Conservation (phyloP, 2,113 vertebrate species). For the Galeopterus variegatus region DNA sequence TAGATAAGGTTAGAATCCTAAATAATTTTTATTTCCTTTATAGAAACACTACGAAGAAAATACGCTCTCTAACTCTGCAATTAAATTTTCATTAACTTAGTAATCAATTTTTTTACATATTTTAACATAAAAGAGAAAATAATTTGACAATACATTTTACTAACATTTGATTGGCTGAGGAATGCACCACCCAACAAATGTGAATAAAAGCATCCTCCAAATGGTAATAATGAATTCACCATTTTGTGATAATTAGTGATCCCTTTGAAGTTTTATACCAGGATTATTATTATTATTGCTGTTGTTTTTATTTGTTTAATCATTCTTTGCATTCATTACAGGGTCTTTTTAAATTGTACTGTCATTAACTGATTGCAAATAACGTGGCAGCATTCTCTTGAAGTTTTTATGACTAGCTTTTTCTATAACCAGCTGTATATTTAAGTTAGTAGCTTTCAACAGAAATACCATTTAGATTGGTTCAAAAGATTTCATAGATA, state of each 20-base stretch:
- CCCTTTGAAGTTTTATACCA: background rate
- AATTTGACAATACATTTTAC: background rate
- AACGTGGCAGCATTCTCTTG: background rate
- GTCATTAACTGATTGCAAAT: background rate
- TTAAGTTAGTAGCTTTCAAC: background rate
- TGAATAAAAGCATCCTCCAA: background rate
- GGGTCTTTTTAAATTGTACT: background rate
- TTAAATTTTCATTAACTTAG: slow-evolving; percentile 35
- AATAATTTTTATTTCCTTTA: background rate
- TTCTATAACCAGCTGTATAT: background rate
- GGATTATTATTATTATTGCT: background rate
- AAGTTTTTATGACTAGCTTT: accelerated
- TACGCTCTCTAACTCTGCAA: background rate
- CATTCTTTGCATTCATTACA: background rate
- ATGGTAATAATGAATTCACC: background rate
- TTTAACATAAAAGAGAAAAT: background rate
- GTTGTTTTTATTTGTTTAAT: background rate
- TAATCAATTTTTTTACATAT: slow-evolving; percentile 45
- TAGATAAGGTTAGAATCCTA: background rate
- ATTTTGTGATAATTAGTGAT: background rate
- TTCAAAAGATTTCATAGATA: slow-evolving; percentile 16
- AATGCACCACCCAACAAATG: background rate
- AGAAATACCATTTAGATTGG: background rate
- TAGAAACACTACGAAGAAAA: background rate
- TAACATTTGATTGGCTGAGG: background rate